Evolutionary conservation across 1,140 invertebrate genomes (phyloP).

Genomic region (Brachionus asplanchnoidis): DNA sequence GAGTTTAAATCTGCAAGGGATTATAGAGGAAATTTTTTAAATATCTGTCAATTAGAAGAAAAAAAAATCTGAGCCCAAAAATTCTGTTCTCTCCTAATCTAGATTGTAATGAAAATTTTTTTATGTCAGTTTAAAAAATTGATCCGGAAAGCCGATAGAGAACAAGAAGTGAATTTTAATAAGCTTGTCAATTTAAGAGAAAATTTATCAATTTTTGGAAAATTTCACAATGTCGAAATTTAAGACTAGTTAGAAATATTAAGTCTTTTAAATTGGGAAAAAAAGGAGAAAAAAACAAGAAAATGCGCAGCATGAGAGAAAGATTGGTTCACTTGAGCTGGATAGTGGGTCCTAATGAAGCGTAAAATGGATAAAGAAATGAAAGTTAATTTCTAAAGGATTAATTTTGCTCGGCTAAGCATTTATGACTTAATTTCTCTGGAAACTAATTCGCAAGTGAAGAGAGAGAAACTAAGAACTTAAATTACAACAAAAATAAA

Average conservation of each 20-base stretch:
- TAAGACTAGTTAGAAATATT: background rate
- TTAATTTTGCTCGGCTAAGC: background rate
- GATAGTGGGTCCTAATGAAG: conserved; percentile 5
- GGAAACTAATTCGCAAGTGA: conserved; percentile 25
- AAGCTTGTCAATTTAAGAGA: conserved; percentile 12
- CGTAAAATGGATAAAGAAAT: conserved; percentile 20
- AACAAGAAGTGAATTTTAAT: background rate
- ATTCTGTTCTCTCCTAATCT: background rate
- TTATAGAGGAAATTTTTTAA: background rate
- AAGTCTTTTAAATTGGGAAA: background rate
- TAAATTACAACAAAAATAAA: conserved; percentile 17
- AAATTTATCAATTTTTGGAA: background rate
- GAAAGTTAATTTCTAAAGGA: conserved; percentile 16
- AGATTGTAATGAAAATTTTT: background rate
- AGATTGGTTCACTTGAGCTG: background rate
- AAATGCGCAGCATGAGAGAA: background rate
- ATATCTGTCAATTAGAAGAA: background rate
- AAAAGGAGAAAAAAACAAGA: background rate
- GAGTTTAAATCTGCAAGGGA: background rate
- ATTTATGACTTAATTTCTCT: conserved; percentile 34
- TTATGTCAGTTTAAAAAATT: background rate
- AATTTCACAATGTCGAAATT: background rate
- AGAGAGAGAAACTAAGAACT: conserved; percentile 10
- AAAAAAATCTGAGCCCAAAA: background rate
- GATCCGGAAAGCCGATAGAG: background rate